Conservation (phyloP, 2,113 vertebrate genomes). For the Pitta sordida region DNA sequence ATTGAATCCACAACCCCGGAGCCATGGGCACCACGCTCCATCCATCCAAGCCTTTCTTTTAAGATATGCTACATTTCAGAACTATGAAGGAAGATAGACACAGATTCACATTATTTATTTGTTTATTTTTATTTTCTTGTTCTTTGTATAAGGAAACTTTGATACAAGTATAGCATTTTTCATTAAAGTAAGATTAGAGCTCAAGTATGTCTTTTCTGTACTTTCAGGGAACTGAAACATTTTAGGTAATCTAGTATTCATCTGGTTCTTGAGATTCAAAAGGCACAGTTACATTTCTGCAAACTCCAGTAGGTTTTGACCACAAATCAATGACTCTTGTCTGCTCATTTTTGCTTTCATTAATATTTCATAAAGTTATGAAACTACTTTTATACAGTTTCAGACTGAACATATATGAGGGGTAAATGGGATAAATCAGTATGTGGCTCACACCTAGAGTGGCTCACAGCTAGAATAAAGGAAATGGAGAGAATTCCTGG, state of each 20-base stretch:
- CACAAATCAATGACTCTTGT: background rate
- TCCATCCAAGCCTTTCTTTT: no score
- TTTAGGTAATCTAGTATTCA: background rate
- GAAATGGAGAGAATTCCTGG: background rate
- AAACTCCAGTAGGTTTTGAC: background rate
- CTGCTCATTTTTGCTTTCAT: background rate
- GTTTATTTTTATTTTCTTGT: background rate
- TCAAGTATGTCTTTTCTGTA: background rate
- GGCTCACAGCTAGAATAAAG: background rate
- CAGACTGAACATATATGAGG: background rate
- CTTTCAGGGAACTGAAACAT: background rate
- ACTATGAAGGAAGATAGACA: background rate
- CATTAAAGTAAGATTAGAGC: background rate
- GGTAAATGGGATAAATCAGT: background rate
- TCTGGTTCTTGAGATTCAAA: background rate
- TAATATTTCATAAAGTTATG: conserved; percentile 1
- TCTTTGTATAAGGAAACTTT: background rate
- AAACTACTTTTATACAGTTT: background rate
- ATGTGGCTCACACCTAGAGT: background rate
- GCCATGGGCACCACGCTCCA: no score
- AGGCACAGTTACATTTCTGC: background rate
- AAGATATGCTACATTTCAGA: background rate
- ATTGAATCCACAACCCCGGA: no score
- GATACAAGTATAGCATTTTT: background rate
- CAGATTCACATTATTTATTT: background rate